phyloP scores from a whole-genome alignment of 2,113 vertebrate species.

The Hippocampus zosterae region DNA sequence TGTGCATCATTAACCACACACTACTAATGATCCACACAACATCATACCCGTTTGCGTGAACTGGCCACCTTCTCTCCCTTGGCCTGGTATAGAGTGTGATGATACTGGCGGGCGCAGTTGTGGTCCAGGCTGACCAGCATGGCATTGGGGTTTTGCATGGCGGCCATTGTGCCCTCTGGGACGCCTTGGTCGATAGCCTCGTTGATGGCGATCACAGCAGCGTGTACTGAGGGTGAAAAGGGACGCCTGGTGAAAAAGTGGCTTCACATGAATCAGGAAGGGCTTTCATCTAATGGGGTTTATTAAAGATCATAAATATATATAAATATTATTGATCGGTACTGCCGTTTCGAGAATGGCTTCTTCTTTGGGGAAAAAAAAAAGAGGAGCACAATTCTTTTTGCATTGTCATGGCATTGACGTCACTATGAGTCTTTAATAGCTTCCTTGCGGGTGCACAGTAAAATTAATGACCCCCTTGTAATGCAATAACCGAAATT shows the following conservation, averaged over 20 bases:
- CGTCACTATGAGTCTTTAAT: neutral
- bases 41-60: slow-evolving; percentile 86
- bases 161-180: slow-evolving; percentile 79
- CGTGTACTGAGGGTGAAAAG: slow-evolving; percentile 80
- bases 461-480: slow-evolving; percentile 1
- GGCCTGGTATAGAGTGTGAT: slow-evolving; percentile 82
- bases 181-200: slow-evolving; percentile 87
- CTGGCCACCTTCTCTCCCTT: slow-evolving; percentile 87
- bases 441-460: neutral
- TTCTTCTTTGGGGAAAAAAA: neutral
- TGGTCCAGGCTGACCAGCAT: slow-evolving; percentile 86
- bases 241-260: slow-evolving; percentile 2
- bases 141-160: slow-evolving; percentile 93
- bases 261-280: neutral
- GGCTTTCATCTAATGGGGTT: neutral
- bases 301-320: neutral
- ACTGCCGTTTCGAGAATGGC: neutral
- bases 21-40: neutral
- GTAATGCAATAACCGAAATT: neutral
- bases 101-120: slow-evolving; percentile 74
- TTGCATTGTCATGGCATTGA: slow-evolving; percentile 1
- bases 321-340: neutral
- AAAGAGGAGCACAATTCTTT: neutral
- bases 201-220: slow-evolving; percentile 96
- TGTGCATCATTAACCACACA: neutral